Evolutionary conservation across 1,140 invertebrate genomes (phyloP).

Genomic region (Epicauta chinensis): DNA sequence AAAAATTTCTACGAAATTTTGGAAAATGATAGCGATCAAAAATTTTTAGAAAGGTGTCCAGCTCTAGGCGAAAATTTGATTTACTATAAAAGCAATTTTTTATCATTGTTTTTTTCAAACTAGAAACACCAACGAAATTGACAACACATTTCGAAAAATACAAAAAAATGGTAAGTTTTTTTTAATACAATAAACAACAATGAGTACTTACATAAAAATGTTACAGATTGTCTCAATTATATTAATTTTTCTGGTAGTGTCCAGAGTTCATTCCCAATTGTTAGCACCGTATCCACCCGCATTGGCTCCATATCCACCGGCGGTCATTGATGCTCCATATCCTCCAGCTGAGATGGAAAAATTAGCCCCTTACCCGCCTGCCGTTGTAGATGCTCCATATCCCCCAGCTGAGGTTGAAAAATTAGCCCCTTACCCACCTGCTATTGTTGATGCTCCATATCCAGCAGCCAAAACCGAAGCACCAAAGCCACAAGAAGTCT

Average conservation of each 20-base stretch:
- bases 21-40: no score
- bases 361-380: neutral
- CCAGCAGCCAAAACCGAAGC: neutral
- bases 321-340: neutral
- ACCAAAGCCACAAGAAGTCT: neutral
- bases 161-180: conserved; percentile 9
- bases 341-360: no score
- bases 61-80: no score
- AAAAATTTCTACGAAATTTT: no score
- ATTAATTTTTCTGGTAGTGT: no score
- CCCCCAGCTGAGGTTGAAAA: neutral
- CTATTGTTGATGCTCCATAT: no score
- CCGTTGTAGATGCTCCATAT: neutral
- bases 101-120: neutral
- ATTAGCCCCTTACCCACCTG: neutral
- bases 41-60: no score
- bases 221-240: neutral
- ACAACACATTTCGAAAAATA: no score
- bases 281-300: no score
- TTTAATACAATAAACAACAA: neutral
- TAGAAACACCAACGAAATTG: neutral
- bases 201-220: neutral
- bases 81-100: conserved; percentile 7
- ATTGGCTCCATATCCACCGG: neutral
- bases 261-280: no score